Percentiles rank a stretch among this genome's conserved stretches.
phyloP scores from a whole-genome alignment of 2,888 invertebrate species.

The Taenaris catops region DNA sequence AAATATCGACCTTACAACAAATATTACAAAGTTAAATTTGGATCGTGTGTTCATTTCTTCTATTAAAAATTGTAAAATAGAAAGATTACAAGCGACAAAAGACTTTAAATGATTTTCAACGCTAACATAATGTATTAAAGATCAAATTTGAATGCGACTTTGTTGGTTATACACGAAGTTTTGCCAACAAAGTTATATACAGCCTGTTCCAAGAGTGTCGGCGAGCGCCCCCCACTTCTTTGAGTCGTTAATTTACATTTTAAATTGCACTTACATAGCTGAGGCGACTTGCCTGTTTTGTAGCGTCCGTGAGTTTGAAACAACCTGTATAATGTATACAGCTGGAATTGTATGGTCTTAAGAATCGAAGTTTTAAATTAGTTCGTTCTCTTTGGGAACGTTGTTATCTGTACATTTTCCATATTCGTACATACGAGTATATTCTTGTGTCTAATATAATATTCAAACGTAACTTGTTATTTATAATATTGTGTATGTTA shows the following conservation, averaged over 20 bases:
- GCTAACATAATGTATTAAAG: too few species aligned
- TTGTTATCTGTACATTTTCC: too few species aligned
- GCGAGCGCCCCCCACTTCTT: slow-evolving; percentile 67
- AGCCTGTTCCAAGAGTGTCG: slow-evolving; percentile 59
- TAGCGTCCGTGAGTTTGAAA: slow-evolving; percentile 42
- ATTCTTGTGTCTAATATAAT: too few species aligned
- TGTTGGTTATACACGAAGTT: background rate
- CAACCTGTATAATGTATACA: slow-evolving; percentile 33
- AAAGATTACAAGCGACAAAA: background rate
- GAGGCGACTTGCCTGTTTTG: slow-evolving; percentile 69
- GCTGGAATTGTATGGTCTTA: slow-evolving; percentile 13
- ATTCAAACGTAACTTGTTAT: too few species aligned
- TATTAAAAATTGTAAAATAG: slow-evolving; percentile 1
- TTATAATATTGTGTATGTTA: too few species aligned
- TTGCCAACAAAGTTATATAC: slow-evolving; percentile 22
- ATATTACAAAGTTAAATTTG: slow-evolving; percentile 29
- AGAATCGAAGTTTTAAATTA: slow-evolving; percentile 22
- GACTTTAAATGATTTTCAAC: too few species aligned
- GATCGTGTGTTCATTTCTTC: background rate
- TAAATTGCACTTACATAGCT: slow-evolving; percentile 80
- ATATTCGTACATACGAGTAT: too few species aligned
- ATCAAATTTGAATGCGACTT: too few species aligned
- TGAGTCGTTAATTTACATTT: slow-evolving; percentile 80
- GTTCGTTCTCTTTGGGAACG: slow-evolving; percentile 1
- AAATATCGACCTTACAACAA: slow-evolving; percentile 31